These are phyloP conservation scores for Myotis davidii DNA, from an alignment of 2,113 vertebrate species.

Conservation along the genomic window DNA sequence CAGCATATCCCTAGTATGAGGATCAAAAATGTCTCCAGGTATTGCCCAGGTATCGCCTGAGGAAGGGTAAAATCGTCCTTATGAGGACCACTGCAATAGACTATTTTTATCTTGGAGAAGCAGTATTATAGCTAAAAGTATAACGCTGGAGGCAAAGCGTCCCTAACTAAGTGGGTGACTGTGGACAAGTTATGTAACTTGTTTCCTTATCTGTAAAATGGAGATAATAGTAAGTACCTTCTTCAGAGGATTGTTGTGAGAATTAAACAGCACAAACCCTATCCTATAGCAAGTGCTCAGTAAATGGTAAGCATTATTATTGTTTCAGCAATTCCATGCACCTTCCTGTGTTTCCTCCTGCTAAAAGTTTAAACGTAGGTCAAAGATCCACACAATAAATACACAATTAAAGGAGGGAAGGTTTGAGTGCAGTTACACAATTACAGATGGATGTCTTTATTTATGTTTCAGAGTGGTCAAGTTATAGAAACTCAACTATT, in stretches of 20 bases:
- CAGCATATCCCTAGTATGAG: not conserved
- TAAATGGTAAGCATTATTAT: not conserved
- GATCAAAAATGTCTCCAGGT: not conserved
- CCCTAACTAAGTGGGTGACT: not conserved
- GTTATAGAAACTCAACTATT: slow-evolving; percentile 30
- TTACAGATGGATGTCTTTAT: slow-evolving; percentile 42
- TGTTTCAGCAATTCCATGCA: not conserved
- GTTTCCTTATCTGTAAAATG: not conserved
- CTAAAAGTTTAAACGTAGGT: not conserved
- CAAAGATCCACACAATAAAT: not conserved
- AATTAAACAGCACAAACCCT: not conserved
- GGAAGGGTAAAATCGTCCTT: not conserved
- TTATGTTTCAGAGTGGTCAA: slow-evolving; percentile 54
- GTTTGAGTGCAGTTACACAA: not conserved
- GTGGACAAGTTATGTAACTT: not conserved
- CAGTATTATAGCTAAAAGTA: not conserved
- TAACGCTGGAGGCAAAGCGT: not conserved
- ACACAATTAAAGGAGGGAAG: not conserved
- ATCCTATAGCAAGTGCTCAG: not conserved
- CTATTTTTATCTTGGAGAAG: not conserved
- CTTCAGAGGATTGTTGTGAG: not conserved
- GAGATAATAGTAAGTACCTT: not conserved
- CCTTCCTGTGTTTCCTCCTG: not conserved
- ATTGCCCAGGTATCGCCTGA: not conserved
- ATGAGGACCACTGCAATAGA: not conserved